Evolutionary conservation across 2,797 vertebrate species (phyloP).

Genomic region (Nyctibius grandis): DNA sequence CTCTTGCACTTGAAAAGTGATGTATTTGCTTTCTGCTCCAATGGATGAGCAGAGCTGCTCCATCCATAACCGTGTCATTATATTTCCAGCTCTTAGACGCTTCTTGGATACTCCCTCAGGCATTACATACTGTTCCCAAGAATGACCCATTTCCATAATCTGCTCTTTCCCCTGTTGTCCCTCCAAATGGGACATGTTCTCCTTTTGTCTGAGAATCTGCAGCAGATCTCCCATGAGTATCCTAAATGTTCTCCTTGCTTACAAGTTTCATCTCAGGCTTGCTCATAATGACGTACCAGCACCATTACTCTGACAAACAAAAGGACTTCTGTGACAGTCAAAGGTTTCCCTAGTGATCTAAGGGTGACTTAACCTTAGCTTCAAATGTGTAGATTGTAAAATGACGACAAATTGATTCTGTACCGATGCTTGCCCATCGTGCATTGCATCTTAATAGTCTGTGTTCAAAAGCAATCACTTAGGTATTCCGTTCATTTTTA

Average conservation of each 20-base stretch:
- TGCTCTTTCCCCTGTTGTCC: background rate
- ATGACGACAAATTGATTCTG: background rate
- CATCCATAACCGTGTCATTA: background rate
- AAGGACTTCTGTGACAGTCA: background rate
- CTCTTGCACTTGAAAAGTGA: background rate
- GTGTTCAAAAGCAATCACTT: background rate
- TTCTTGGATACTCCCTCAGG: conserved; percentile 1
- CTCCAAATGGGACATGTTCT: background rate
- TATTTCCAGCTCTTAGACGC: background rate
- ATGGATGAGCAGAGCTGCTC: background rate
- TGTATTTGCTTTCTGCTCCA: conserved; percentile 13
- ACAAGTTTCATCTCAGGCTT: background rate
- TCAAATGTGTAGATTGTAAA: background rate
- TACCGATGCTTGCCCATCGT: background rate
- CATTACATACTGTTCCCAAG: background rate
- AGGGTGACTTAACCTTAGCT: background rate
- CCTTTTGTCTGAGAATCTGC: background rate
- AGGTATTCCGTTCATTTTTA: background rate
- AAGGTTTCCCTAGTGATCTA: background rate
- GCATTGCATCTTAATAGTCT: background rate
- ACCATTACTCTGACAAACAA: background rate
- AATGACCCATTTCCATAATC: conserved; percentile 7
- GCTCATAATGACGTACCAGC: background rate
- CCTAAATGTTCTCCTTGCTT: background rate
- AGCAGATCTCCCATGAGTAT: background rate